Evolutionary conservation across 2,797 vertebrate genomes (phyloP), one percentile per base, ranked within the genome.

Genomic region (Lemur catta): DNA sequence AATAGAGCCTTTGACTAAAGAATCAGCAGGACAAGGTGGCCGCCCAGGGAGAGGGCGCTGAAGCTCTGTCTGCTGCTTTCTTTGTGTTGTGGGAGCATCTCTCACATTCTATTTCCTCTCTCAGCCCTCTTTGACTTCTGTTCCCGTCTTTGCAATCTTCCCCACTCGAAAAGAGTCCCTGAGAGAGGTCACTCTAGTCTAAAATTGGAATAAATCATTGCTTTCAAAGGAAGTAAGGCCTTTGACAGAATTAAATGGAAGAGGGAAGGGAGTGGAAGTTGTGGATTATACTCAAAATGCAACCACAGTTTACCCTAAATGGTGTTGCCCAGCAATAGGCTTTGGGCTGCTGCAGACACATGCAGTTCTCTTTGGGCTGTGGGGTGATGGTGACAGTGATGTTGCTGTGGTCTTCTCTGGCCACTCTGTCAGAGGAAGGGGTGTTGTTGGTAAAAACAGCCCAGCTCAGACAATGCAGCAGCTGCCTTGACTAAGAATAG

Each of bases 401-500:
- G 52, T 97, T 57, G 91, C 95, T 87, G 82, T 93, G 96, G 93
- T 90, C 97, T 94, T 96, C 93, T 79, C 90, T 67, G 88, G 95
- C 94, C 93, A 87, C 88, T 95, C 71, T 8, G 57, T 91, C 92
- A n/a, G 76, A 69, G 97, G 92, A 67, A 87, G 85, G 92, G 72
- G 88, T 93, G 75, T 72, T 87, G 80, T 81, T 78, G 95, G 94
- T 84, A 95, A 96, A 97, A 98, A 94, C 91, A 97, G 98, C 91
- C 92, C 97, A 52, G 88, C 97, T 98, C 97, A 97, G 93, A 97
- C 97, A 98, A 96, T 98, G 98, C 97, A 98, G 97, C 97, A 98
- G 98, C 97, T 98, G 97, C 96, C 98, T 97, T 72, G 84, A 96
- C 97, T 98, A 97, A 98, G 97, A 98, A 97, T 97, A 97, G 98